phyloP scores from a whole-genome alignment of 2,797 vertebrate species.

The Sparus aurata region DNA sequence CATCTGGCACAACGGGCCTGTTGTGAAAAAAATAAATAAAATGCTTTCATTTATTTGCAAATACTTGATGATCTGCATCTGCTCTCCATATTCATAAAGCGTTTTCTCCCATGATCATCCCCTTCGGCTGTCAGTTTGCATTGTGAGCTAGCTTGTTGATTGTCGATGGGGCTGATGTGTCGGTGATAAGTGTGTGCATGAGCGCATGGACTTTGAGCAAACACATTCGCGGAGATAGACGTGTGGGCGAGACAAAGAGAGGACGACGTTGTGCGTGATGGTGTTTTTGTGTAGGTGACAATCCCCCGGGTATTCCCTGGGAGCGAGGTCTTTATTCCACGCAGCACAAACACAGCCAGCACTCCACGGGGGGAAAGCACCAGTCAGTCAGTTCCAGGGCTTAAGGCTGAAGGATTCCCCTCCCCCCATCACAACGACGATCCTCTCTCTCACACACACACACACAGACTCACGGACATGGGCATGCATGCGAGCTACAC shows the following conservation, averaged over 20 bases:
- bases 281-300: slow-evolving; percentile 71
- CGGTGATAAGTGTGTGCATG: slow-evolving; percentile 43
- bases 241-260: slow-evolving; percentile 67
- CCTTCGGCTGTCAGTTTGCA: slow-evolving; percentile 36
- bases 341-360: slow-evolving; percentile 73
- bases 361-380: slow-evolving; percentile 68
- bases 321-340: slow-evolving; percentile 71
- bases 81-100: slow-evolving; percentile 31
- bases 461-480: slow-evolving; percentile 40
- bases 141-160: slow-evolving; percentile 44
- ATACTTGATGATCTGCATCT: slow-evolving; percentile 35
- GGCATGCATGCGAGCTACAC: slow-evolving; percentile 49
- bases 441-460: slow-evolving; percentile 49
- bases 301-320: slow-evolving; percentile 65
- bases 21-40: slow-evolving; percentile 35
- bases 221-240: slow-evolving; percentile 59
- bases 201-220: slow-evolving; percentile 48
- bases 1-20: slow-evolving; percentile 1
- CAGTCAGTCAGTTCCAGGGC: slow-evolving; percentile 76
- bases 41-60: slow-evolving; percentile 32
- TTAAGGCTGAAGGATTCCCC: slow-evolving; percentile 72
- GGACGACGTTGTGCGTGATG: slow-evolving; percentile 56
- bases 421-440: slow-evolving; percentile 66
- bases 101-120: slow-evolving; percentile 17
- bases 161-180: slow-evolving; percentile 44